These are phyloP conservation scores for Schizopygopsis pylzovi DNA, from an alignment of 2,797 vertebrate species.

Conservation along the genomic window DNA sequence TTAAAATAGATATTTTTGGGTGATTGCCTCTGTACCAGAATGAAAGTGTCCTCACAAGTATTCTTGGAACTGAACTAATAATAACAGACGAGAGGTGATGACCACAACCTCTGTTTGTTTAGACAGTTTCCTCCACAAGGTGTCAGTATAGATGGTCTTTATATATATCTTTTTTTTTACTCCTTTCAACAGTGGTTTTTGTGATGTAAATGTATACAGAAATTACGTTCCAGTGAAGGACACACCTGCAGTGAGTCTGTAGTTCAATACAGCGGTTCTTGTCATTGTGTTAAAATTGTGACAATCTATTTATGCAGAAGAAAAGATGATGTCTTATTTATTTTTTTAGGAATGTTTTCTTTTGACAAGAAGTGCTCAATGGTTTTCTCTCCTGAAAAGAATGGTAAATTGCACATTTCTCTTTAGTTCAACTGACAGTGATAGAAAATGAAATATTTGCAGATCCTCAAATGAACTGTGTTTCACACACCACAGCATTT, in stretches of 20 bases:
- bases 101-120: not conserved
- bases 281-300: conserved; percentile 10
- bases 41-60: not conserved
- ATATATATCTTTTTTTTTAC: not conserved
- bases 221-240: not conserved
- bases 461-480: conserved; percentile 17
- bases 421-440: conserved; percentile 14
- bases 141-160: conserved; percentile 40
- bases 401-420: conserved; percentile 6
- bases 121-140: conserved; percentile 38
- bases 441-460: conserved; percentile 26
- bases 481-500: conserved; percentile 9
- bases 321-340: not conserved
- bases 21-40: not conserved
- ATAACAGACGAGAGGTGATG: not conserved
- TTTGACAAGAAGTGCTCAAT: conserved; percentile 25
- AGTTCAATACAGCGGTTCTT: conserved; percentile 2
- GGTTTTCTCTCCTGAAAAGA: conserved; percentile 11
- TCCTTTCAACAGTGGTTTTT: not conserved
- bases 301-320: not conserved
- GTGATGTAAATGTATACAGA: not conserved
- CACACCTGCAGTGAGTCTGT: not conserved
- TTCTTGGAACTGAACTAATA: not conserved
- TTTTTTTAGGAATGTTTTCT: conserved; percentile 13
- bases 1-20: not conserved